Percentiles rank a stretch among this genome's conserved stretches.
Evolutionary conservation across 2,797 vertebrate genomes (phyloP).

Genomic region (Ctenopoma kingsleyae): DNA sequence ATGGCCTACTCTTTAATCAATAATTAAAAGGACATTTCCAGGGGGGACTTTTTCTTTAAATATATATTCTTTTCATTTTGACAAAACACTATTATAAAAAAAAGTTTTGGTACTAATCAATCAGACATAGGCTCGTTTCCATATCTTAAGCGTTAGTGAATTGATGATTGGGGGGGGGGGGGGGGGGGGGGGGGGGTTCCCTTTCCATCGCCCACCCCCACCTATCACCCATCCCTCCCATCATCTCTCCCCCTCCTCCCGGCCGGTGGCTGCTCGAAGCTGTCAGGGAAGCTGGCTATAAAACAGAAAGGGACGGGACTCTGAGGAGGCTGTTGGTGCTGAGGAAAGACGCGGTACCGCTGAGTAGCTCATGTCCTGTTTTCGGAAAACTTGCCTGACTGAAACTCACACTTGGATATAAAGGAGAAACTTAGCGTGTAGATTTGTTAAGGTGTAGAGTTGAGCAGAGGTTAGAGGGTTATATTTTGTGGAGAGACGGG

Average conservation of each 20-base stretch:
- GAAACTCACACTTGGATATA: constrained; percentile 16
- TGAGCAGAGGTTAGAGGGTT: not conserved
- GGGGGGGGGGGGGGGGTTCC: constrained; percentile 53
- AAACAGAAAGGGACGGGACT: constrained; percentile 69
- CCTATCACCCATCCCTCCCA: constrained; percentile 41
- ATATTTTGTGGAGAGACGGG: not conserved
- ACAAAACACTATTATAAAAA: no score
- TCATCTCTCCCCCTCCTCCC: constrained; percentile 46
- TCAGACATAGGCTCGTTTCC: constrained; percentile 43
- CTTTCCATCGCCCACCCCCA: constrained; percentile 44
- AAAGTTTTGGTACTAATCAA: constrained; percentile 11
- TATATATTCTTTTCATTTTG: not conserved
- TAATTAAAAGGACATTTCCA: not conserved
- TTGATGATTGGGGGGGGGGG: constrained; percentile 13
- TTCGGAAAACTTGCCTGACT: constrained; percentile 17
- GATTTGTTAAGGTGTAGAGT: not conserved
- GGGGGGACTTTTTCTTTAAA: no score
- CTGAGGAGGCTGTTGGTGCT: constrained; percentile 52
- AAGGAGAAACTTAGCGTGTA: not conserved
- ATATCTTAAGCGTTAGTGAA: constrained; percentile 48
- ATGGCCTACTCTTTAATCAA: not conserved
- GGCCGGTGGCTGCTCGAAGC: constrained; percentile 64
- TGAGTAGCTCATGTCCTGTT: not conserved
- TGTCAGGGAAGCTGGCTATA: constrained; percentile 82
- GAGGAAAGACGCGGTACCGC: constrained; percentile 26